A percentile compares a stretch with the other conserved stretches of the same genome.
These are phyloP conservation scores for Eupristina koningsbergeri DNA, from an alignment of 1,140 invertebrate genomes.

Conservation along the genomic window DNA sequence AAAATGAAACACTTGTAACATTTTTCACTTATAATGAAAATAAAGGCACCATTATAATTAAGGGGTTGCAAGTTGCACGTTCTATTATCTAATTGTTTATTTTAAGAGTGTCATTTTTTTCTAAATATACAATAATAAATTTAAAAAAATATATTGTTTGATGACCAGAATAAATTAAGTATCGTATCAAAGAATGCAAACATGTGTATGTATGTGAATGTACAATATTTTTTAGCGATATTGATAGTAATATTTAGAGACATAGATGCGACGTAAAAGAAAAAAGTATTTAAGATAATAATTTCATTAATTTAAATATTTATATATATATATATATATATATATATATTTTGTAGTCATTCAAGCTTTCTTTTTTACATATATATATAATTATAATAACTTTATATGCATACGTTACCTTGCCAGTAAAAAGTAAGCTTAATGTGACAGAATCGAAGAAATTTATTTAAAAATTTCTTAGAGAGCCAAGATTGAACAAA, in stretches of 20 bases:
- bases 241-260: neutral
- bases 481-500: constrained; percentile 46
- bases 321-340: constrained; percentile 59
- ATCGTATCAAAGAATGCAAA: neutral
- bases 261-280: constrained; percentile 10
- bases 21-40: too few species aligned
- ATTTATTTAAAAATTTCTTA: constrained; percentile 38
- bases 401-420: constrained; percentile 56
- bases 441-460: constrained; percentile 32
- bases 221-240: neutral
- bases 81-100: constrained; percentile 5
- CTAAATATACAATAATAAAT: neutral
- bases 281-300: neutral
- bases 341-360: too few species aligned
- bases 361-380: constrained; percentile 47
- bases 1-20: too few species aligned
- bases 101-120: neutral
- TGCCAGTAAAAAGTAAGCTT: constrained; percentile 59
- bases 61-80: constrained; percentile 3
- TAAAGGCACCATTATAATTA: neutral
- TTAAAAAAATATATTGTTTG: neutral
- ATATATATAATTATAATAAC: too few species aligned
- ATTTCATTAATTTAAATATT: constrained; percentile 38
- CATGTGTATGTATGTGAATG: too few species aligned
- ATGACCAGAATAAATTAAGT: neutral